Base-by-base conservation (phyloP, 2,113 vertebrate species). In the Amphiprion percula region DNA sequence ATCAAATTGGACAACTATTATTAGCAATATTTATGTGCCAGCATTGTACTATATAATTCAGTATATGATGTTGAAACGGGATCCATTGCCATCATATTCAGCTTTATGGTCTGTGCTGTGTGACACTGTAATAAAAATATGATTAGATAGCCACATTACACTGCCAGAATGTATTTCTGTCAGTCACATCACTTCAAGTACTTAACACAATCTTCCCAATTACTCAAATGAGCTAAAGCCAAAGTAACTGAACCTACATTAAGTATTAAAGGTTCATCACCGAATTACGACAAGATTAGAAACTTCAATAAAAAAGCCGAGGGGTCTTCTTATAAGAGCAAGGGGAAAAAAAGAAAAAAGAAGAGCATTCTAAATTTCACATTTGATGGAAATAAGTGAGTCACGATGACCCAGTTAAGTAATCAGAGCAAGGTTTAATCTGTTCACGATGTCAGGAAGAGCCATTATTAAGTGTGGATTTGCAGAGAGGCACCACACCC, bases 381-480 rank as follows among this genome's bases (percentile, higher is more conserved):
- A 78, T 87, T 71, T 56, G 33, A 68, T 58, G 75, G 68, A 60
- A 87, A 79, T 26, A 72, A 74, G 39, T 50, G 67, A 86, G 77
- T 88, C 74, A 76, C 16, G 6, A 28, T 83, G 87, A 90, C 87
- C 88, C 83, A 89, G 56, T 90, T 91, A 47, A 81, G 54, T 30
- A 26, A 65, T 64, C 70, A 72, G 55, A 87, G 72, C 15, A 21
- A 56, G 52, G 12, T 61, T 75, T 82, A 50, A 33, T 30, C 73
- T 37, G 77, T 79, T 72, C 77, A 64, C 71, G 55, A 74, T 33
- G 65, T 82, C 58, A 70, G 82, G 50, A 79, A 54, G 75, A 88
- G 55, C 54, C 52, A 73, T 85, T 83, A 68, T 76, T 63, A 71
- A 66, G 58, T 16, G 7, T 74, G 69, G 61, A 87, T 83, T 81